Conservation (phyloP, 2,797 vertebrate genomes). For the Lemur catta region DNA sequence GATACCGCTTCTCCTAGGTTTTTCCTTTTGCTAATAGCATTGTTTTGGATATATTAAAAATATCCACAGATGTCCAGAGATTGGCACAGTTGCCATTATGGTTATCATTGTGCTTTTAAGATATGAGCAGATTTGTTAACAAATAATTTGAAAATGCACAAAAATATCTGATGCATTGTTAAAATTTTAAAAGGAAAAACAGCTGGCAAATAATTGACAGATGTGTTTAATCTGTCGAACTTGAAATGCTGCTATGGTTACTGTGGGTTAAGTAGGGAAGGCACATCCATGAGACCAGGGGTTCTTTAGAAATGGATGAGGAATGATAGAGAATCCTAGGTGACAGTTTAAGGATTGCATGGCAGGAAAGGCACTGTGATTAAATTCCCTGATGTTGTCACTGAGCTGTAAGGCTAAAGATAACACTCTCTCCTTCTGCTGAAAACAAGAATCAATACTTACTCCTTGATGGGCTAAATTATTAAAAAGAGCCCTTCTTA, state of each 20-base stretch:
- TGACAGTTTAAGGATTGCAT: constrained; percentile 76
- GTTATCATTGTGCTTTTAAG: background rate
- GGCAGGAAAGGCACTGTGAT: constrained; percentile 85
- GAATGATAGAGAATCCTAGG: constrained; percentile 83
- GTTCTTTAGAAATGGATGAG: constrained; percentile 42
- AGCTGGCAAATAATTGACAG: constrained; percentile 63
- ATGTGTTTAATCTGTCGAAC: constrained; percentile 68
- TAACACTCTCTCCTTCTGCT: constrained; percentile 90
- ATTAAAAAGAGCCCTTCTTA: constrained; percentile 90
- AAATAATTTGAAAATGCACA: constrained; percentile 44
- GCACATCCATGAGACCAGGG: constrained; percentile 57
- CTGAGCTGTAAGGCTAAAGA: constrained; percentile 85
- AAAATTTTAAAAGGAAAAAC: constrained; percentile 71
- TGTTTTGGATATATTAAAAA: constrained; percentile 44
- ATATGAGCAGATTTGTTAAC: constrained; percentile 59
- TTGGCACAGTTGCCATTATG: background rate
- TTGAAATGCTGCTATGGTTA: constrained; percentile 83
- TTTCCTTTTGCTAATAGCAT: background rate
- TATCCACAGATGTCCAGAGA: background rate
- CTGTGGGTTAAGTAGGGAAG: constrained; percentile 79
- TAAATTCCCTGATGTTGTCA: constrained; percentile 89
- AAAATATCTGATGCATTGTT: constrained; percentile 56
- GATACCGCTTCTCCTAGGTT: constrained; percentile 36
- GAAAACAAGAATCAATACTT: constrained; percentile 92
- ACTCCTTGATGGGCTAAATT: constrained; percentile 92